Evolutionary conservation across 1,140 invertebrate species (phyloP).

Genomic region (Neodiprion virginianus): DNA sequence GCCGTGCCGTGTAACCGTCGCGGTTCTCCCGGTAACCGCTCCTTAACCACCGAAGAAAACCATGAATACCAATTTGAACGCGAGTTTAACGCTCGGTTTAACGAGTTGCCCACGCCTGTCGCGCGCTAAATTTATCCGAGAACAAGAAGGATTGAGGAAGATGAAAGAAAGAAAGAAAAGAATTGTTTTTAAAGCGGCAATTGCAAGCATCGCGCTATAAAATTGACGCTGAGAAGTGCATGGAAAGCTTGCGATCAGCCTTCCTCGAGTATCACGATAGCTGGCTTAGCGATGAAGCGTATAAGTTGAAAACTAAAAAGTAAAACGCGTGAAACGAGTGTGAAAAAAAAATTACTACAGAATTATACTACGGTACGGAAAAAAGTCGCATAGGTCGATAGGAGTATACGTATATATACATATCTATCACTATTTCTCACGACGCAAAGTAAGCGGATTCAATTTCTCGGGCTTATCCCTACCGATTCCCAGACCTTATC

Average conservation of each 20-base stretch:
- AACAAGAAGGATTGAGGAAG: no score
- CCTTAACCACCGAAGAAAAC: background rate
- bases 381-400: background rate
- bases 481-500: background rate
- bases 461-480: background rate
- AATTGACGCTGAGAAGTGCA: background rate
- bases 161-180: background rate
- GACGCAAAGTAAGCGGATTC: background rate
- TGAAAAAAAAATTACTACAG: no score
- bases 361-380: no score
- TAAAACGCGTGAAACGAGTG: no score
- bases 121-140: background rate
- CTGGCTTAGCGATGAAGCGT: no score
- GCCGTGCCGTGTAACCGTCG: background rate
- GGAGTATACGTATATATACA: background rate
- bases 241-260: no score
- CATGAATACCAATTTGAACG: background rate
- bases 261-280: no score
- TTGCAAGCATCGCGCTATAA: background rate
- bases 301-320: no score
- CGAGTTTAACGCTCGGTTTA: slow-evolving; percentile 3
- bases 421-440: background rate
- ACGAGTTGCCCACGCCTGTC: background rate
- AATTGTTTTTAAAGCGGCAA: background rate
- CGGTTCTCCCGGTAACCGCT: background rate